A percentile compares a stretch with the other conserved stretches of the same genome.
Conservation (phyloP, 2,888 invertebrate genomes). For the Torymus tubicola region DNA sequence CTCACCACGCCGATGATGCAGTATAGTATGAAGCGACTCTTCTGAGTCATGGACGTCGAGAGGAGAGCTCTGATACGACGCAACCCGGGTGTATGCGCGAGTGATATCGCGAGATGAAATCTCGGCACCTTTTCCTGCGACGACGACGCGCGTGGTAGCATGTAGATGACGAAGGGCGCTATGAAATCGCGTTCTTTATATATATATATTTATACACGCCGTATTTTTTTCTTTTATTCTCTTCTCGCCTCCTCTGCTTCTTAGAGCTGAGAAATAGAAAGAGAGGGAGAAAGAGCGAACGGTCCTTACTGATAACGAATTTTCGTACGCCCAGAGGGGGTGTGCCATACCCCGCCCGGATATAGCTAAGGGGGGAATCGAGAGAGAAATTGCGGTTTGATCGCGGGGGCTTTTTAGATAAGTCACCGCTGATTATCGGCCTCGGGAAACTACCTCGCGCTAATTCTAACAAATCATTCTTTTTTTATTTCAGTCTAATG, state of each 20-base stretch:
- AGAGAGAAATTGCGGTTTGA: slow-evolving; percentile 38
- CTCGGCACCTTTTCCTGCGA: slow-evolving; percentile 32
- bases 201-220: background rate
- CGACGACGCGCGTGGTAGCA: background rate
- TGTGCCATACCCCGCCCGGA: background rate
- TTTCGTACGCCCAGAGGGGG: slow-evolving; percentile 20
- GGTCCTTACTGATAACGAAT: slow-evolving; percentile 53
- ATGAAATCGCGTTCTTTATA: slow-evolving; percentile 49
- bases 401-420: slow-evolving; percentile 41
- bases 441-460: slow-evolving; percentile 9
- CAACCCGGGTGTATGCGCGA: background rate
- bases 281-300: slow-evolving; percentile 17
- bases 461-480: slow-evolving; percentile 1
- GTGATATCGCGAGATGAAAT: slow-evolving; percentile 42
- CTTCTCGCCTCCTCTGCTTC: slow-evolving; percentile 2
- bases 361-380: background rate
- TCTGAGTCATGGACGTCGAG: slow-evolving; percentile 53
- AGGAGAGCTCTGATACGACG: slow-evolving; percentile 35
- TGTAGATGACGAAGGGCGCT: slow-evolving; percentile 45
- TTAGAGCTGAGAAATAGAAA: background rate
- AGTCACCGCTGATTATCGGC: slow-evolving; percentile 26
- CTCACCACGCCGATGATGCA: slow-evolving; percentile 34
- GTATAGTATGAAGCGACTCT: slow-evolving; percentile 9
- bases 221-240: background rate
- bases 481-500: too few relatives aligned